Evolutionary conservation across 2,888 invertebrate species (phyloP), one percentile per base, ranked within the genome.

Genomic region (Megaustenia siamemsis): DNA sequence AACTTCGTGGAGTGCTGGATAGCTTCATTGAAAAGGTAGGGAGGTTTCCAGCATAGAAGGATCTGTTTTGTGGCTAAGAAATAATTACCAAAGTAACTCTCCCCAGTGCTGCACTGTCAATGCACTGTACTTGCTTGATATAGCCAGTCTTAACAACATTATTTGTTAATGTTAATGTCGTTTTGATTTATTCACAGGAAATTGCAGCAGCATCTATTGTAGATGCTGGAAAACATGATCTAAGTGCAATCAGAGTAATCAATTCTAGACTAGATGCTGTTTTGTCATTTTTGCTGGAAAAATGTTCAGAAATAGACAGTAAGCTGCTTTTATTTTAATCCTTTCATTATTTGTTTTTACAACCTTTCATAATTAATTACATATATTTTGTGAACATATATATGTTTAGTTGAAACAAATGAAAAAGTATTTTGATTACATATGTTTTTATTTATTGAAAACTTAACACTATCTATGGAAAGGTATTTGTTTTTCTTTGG

Each of bases 291-390:
- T 43, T 73, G 73, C 73, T 73, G 0, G 73, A 4, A n/a, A 73
- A 45, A 28, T 73, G 73, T 73, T n/a, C 73, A 73, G 73, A 73
- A 15, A 45, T 73, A 73, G 24, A 73, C 38, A 73, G 73, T 73
- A 73, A 45, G 43, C 28, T 28, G 28, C 12, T 15, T 1, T 45
- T 45, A 15, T 28, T n/a, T n/a, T n/a, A n/a, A n/a, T n/a, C n/a
- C n/a, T n/a, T n/a, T n/a, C n/a, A n/a, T n/a, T n/a, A n/a, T n/a
- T n/a, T n/a, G n/a, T n/a, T n/a, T n/a, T n/a, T n/a, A n/a, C n/a
- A n/a, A n/a, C n/a, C n/a, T n/a, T n/a, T n/a, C n/a, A n/a, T n/a
- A n/a, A n/a, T n/a, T n/a, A n/a, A n/a, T n/a, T n/a, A n/a, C n/a
- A n/a, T n/a, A n/a, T n/a, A n/a, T n/a, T n/a, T n/a, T n/a, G n/a